Evolutionary conservation across 2,113 vertebrate genomes (phyloP), one percentile per base, ranked within the genome.

Genomic region (Psittacus erithacus): DNA sequence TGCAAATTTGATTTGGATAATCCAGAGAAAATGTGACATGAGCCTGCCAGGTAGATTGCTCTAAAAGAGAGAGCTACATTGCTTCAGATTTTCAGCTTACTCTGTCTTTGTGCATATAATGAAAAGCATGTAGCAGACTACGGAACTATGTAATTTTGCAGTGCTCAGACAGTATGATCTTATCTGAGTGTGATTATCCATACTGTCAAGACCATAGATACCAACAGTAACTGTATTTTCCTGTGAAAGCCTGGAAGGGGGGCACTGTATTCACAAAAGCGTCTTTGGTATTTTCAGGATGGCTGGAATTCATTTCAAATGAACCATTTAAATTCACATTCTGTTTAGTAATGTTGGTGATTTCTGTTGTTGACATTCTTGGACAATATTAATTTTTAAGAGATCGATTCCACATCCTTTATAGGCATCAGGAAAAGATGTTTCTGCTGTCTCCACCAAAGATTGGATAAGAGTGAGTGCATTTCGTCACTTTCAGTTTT

Each of bases 161-260:
- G n/a, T 49, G 71, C 68, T 83, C 86, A 97, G 98, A 97, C 95
- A 71, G 91, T 63, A 15, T 83, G 96, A 96, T 97, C 95, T 97
- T 97, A 98, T 97, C 97, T 90, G 74, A 59, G 43, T 49, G 43
- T 94, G 86, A 80, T 97, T 92, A 59, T 93, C 82, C 55, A 9
- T 57, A 79, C 93, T 88, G 59, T 94, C 88, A 82, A 89, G 95
- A 62, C 57, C 5, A 28, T 44, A 79, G 90, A 68, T 92, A 94
- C 81, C 62, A 95, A 94, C 86, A 94, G 93, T 59, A 60, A 83
- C 92, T 86, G 73, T 84, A 93, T 97, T 97, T 94, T 93, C 81
- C 91, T 17, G 28, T 92, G 93, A 96, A 93, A 96, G 93, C 35
- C 91, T 96, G 84, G 73, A 92, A 95, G 78, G 73, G 78, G 75